These are phyloP conservation scores for Alca torda DNA, from an alignment of 2,797 vertebrate species.

Conservation along the genomic window DNA sequence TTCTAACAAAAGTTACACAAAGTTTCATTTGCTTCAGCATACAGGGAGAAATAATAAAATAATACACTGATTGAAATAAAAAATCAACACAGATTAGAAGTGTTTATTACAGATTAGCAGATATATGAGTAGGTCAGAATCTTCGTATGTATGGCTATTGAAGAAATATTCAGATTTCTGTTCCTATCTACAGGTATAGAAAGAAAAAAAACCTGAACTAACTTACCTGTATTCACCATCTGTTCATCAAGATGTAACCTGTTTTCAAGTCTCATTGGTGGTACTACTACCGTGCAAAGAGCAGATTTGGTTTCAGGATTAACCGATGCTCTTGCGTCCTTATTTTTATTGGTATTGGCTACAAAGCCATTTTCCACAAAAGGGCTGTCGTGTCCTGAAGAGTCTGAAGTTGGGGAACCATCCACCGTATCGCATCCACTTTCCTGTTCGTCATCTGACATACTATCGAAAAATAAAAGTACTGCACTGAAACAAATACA, in stretches of 20 bases:
- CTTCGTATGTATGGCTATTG: neutral
- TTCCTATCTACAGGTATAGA: neutral
- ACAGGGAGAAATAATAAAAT: neutral
- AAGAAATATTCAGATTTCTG: neutral
- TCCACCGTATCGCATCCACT: constrained; percentile 95
- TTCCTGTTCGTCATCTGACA: constrained; percentile 96
- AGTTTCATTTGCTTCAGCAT: neutral
- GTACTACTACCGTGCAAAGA: constrained; percentile 91
- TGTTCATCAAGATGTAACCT: constrained; percentile 79
- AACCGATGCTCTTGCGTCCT: constrained; percentile 80
- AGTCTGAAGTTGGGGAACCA: constrained; percentile 89
- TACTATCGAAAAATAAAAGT: constrained; percentile 74
- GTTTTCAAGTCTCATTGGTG: constrained; percentile 88
- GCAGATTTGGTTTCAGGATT: constrained; percentile 85
- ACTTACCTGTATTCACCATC: constrained; percentile 83
- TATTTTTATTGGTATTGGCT: constrained; percentile 82
- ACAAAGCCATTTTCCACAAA: constrained; percentile 87
- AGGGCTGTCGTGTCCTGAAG: constrained; percentile 88
- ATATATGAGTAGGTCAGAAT: neutral
- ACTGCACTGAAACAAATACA: neutral
- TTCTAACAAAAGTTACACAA: neutral
- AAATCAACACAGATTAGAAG: neutral
- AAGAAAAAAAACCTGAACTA: neutral
- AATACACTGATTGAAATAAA: neutral
- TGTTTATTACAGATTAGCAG: neutral